These are phyloP conservation scores for Drosophila basisetae DNA, from an alignment of 2,888 invertebrate genomes.

Conservation along the genomic window DNA sequence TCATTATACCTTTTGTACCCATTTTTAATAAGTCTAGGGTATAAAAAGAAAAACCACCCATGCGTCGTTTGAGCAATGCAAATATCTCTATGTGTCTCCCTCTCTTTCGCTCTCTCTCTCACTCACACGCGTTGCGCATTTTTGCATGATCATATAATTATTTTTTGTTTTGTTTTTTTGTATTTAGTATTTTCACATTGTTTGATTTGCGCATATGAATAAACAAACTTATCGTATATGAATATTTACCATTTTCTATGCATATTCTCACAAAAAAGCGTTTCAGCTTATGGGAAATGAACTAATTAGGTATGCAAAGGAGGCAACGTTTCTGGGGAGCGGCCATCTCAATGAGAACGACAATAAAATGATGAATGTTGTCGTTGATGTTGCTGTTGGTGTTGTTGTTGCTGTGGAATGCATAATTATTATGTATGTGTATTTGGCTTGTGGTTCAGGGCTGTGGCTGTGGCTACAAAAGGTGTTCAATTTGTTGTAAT, in stretches of 20 bases:
- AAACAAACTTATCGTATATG: conserved; percentile 8
- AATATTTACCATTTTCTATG: conserved; percentile 52
- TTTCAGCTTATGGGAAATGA: conserved; percentile 55
- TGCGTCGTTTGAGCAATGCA: conserved; percentile 55
- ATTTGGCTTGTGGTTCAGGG: background rate
- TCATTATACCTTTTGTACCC: background rate
- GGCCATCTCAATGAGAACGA: conserved; percentile 32
- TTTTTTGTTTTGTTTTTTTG: background rate
- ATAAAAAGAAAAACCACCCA: conserved; percentile 16
- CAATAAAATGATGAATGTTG: conserved; percentile 22
- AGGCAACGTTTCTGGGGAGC: conserved; percentile 48
- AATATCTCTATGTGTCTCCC: conserved; percentile 12
- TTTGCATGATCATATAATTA: conserved; percentile 59
- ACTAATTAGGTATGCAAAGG: conserved; percentile 68
- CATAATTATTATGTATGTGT: conserved; percentile 36
- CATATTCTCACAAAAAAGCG: conserved; percentile 46
- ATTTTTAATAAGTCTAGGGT: background rate
- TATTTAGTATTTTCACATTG: conserved; percentile 33
- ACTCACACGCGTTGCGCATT: conserved; percentile 32
- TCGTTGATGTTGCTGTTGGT: background rate
- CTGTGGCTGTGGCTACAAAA: conserved; percentile 4
- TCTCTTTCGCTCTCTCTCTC: background rate
- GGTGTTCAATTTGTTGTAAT: conserved; percentile 36
- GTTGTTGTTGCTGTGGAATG: conserved; percentile 18
- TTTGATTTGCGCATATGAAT: conserved; percentile 25